Conservation (phyloP, 2,113 vertebrate species). For the Acanthochromis polyacanthus region DNA sequence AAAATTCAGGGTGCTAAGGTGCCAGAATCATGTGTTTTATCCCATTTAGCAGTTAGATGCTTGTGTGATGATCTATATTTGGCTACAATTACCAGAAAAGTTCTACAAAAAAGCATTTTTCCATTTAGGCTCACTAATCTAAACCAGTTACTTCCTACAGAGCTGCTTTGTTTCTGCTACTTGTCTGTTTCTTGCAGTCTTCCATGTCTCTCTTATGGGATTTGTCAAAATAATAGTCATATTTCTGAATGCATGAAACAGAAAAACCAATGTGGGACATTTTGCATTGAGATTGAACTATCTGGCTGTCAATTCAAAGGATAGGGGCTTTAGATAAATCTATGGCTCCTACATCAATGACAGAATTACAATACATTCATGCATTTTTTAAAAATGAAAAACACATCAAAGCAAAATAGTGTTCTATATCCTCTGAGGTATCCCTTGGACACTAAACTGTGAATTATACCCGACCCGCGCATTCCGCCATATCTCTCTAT, state of each 20-base stretch:
- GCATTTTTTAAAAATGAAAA: slow-evolving; percentile 6
- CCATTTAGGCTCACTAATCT: not conserved
- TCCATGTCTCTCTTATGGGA: not conserved
- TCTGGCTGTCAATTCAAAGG: not conserved
- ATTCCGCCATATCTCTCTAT: slow-evolving; percentile 43
- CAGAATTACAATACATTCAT: not conserved
- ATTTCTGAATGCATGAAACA: not conserved
- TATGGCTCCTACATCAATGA: not conserved
- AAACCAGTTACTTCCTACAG: not conserved
- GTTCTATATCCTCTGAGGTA: slow-evolving; percentile 18
- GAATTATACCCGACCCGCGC: slow-evolving; percentile 12
- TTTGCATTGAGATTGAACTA: not conserved
- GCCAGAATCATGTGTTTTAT: not conserved
- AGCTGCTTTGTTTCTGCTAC: not conserved
- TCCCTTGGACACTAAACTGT: slow-evolving; percentile 10
- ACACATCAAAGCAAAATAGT: not conserved
- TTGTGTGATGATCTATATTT: no score
- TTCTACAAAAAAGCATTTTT: not conserved
- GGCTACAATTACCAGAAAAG: not conserved
- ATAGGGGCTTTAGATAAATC: not conserved
- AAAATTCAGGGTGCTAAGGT: no score
- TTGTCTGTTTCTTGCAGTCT: not conserved
- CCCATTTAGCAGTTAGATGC: not conserved
- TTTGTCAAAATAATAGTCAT: not conserved
- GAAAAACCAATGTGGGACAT: not conserved